Evolutionary conservation across 2,113 vertebrate species (phyloP), one percentile per base, ranked within the genome.

Genomic region (Lasiurus cinereus): DNA sequence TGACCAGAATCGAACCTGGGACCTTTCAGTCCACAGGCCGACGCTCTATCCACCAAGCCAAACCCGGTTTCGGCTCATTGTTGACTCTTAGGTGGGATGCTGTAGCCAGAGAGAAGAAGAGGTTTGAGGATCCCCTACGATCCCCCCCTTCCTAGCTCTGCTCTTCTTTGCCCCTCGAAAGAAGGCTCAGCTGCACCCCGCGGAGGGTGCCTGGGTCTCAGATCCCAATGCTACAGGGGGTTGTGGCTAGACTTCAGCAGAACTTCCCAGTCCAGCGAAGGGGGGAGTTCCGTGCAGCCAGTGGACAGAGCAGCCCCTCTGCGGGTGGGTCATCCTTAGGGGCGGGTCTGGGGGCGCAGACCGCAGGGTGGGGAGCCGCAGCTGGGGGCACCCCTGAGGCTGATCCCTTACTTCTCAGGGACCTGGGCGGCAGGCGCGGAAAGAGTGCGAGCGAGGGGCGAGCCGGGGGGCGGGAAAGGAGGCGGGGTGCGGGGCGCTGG

Each of bases 231-330:
- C 64, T 24, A 24, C 48, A 16, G 14, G 52, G 12, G 69, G 33
- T 52, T n/a, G 67, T 13, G 3, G 88, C 76, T 69, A 86, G 66
- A 93, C 90, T 76, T 83, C 62, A 54, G 48, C 66, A 88, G 94
- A 52, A 76, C 43, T 78, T 82, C n/a, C 54, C 48, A 56, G 56
- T n/a, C 64, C 24, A 80, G 54, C 59, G 29, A 67, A 84, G 77
- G 14, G 1, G 39, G 12, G 6, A 52, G 27, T 78, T 59, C 90
- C n/a, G 88, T 27, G n/a, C 1, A n/a, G 69, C 64, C 31, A 1
- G 36, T 27, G 72, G 46, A 73, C 50, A 50, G 5, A 5, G 18
- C 3, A 50, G 29, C 9, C 43, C 36, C 59, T 83, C 21, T 8
- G 33, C 10, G 39, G 36, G 33, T 29, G 22, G 56, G 78, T 13